These are phyloP conservation scores for Apoda limacodes DNA, from an alignment of 2,888 invertebrate species.

Conservation along the genomic window DNA sequence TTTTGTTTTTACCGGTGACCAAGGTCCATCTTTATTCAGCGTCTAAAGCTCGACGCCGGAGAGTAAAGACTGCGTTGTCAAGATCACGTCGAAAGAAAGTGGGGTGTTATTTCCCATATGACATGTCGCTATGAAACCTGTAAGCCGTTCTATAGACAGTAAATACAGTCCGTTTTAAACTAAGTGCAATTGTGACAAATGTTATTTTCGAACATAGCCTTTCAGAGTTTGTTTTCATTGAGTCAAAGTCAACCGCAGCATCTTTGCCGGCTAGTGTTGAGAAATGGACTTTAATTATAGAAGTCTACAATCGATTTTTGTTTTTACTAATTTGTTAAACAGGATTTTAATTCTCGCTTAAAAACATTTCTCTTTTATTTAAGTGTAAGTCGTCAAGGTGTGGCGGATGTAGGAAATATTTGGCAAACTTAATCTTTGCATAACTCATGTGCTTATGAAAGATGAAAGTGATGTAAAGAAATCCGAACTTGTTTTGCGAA, in stretches of 20 bases:
- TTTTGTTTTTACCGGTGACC: too few relatives aligned
- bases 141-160: too few relatives aligned
- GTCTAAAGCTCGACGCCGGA: too few relatives aligned
- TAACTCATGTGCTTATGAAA: slow-evolving; percentile 10
- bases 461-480: slow-evolving; percentile 11
- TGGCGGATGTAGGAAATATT: slow-evolving; percentile 19
- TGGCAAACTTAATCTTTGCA: slow-evolving; percentile 14
- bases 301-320: slow-evolving; percentile 15
- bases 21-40: too few relatives aligned
- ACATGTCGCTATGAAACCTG: too few relatives aligned
- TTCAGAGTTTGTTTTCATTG: slow-evolving; percentile 21
- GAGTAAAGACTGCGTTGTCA: too few relatives aligned
- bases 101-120: slow-evolving; percentile 39
- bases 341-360: slow-evolving; percentile 26
- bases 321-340: slow-evolving; percentile 15
- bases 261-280: slow-evolving; percentile 12
- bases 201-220: slow-evolving; percentile 8
- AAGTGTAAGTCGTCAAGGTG: slow-evolving; percentile 21
- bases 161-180: too few relatives aligned
- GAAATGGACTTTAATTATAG: slow-evolving; percentile 18
- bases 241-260: slow-evolving; percentile 17
- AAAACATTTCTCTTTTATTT: slow-evolving; percentile 31
- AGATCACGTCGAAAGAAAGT: slow-evolving; percentile 39
- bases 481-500: too few relatives aligned
- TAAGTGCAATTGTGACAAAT: too few relatives aligned